These are phyloP conservation scores for Drosophila tripunctata DNA, from an alignment of 2,888 invertebrate species.

Conservation along the genomic window DNA sequence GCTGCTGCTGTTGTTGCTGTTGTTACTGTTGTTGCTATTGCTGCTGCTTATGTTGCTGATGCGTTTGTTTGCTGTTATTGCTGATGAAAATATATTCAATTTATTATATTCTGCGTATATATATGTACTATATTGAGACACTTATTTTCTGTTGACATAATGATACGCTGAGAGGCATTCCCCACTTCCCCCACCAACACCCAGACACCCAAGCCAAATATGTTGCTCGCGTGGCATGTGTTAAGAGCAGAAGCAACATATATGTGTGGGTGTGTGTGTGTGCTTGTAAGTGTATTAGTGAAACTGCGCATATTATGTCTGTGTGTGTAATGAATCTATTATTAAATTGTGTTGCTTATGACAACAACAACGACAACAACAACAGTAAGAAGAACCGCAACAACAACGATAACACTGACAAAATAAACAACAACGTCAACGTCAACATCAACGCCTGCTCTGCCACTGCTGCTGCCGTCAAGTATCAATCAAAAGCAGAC, in stretches of 20 bases:
- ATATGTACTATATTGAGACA: no score
- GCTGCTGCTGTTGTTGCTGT: slow-evolving; percentile 23
- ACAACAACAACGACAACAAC: slow-evolving; percentile 44
- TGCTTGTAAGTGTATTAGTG: slow-evolving; percentile 1
- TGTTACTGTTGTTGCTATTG: slow-evolving; percentile 10
- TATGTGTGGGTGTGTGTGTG: slow-evolving; percentile 7
- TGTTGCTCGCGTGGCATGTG: slow-evolving; percentile 41
- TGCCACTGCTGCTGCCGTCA: slow-evolving; percentile 31
- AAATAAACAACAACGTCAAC: slow-evolving; percentile 35
- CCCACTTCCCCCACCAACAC: neutral
- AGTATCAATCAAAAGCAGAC: slow-evolving; percentile 77
- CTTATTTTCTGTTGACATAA: slow-evolving; percentile 72
- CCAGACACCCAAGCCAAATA: neutral
- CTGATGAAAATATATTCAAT: slow-evolving; percentile 78
- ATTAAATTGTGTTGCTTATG: slow-evolving; percentile 76
- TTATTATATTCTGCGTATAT: slow-evolving; percentile 69
- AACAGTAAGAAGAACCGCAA: no score
- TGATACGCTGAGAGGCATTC: slow-evolving; percentile 37
- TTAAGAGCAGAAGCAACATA: slow-evolving; percentile 28
- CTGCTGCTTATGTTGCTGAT: slow-evolving; percentile 27
- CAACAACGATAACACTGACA: slow-evolving; percentile 39
- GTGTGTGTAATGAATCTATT: slow-evolving; percentile 74
- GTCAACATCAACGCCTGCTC: slow-evolving; percentile 20
- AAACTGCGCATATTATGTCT: slow-evolving; percentile 38
- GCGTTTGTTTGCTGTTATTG: slow-evolving; percentile 67